Conservation (phyloP, 2,113 vertebrate genomes). For the Corvus hawaiiensis region DNA sequence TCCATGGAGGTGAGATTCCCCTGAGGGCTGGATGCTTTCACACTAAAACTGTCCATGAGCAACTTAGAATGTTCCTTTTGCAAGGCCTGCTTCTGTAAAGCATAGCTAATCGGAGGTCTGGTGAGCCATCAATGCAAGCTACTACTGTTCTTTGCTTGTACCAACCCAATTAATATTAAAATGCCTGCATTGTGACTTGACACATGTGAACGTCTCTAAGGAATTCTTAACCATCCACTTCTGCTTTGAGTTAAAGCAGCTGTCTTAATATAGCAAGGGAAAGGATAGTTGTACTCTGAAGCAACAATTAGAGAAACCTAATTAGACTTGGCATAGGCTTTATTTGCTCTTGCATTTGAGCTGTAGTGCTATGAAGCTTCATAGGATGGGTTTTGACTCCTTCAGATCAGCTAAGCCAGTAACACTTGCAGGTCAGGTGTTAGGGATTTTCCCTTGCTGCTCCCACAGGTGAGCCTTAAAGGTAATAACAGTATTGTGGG, state of each 20-base stretch:
- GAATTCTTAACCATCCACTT: constrained; percentile 1
- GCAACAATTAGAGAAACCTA: background rate
- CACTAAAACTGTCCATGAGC: background rate
- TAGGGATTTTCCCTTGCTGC: background rate
- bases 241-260: constrained; percentile 1
- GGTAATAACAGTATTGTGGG: background rate
- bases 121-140: background rate
- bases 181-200: background rate
- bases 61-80: background rate
- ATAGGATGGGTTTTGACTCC: background rate
- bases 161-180: background rate
- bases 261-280: constrained; percentile 4
- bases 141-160: background rate
- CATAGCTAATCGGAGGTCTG: background rate
- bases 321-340: background rate
- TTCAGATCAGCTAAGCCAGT: background rate
- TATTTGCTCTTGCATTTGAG: background rate
- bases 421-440: background rate
- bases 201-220: background rate
- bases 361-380: background rate
- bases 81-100: background rate
- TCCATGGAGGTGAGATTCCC: background rate
- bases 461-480: background rate
- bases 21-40: background rate
- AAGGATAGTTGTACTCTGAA: background rate